These are phyloP conservation scores for Scomber japonicus DNA, from an alignment of 2,113 vertebrate species.

Conservation along the genomic window DNA sequence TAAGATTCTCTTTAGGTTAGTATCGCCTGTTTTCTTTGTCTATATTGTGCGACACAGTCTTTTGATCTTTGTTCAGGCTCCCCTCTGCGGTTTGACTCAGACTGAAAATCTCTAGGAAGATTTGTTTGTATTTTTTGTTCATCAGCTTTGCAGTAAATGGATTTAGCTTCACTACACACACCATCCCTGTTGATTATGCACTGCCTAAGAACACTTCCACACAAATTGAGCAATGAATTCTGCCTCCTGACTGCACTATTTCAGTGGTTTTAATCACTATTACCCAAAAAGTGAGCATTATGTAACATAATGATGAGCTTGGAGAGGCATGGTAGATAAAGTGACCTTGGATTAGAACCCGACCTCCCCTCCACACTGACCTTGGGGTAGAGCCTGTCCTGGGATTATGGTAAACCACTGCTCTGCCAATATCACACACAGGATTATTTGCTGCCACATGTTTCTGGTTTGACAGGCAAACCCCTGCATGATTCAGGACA, in stretches of 20 bases:
- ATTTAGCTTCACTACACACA: constrained; percentile 16
- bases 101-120: constrained; percentile 48
- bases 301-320: constrained; percentile 40
- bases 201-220: neutral
- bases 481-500: constrained; percentile 9
- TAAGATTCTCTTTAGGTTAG: constrained; percentile 4
- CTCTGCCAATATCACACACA: constrained; percentile 44
- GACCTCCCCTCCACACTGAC: constrained; percentile 23
- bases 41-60: constrained; percentile 14
- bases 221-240: neutral
- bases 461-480: constrained; percentile 26
- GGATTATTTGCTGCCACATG: constrained; percentile 53
- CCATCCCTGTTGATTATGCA: neutral
- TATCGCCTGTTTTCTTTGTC: constrained; percentile 16
- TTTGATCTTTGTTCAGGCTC: constrained; percentile 36
- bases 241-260: neutral
- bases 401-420: constrained; percentile 67
- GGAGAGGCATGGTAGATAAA: constrained; percentile 33
- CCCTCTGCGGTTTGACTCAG: constrained; percentile 33
- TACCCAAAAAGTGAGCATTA: constrained; percentile 44
- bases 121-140: constrained; percentile 44
- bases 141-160: constrained; percentile 27
- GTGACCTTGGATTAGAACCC: constrained; percentile 73
- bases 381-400: constrained; percentile 43
- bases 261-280: constrained; percentile 29